phyloP scores from a whole-genome alignment of 2,888 invertebrate species.

The Spilosoma lubricipeda region DNA sequence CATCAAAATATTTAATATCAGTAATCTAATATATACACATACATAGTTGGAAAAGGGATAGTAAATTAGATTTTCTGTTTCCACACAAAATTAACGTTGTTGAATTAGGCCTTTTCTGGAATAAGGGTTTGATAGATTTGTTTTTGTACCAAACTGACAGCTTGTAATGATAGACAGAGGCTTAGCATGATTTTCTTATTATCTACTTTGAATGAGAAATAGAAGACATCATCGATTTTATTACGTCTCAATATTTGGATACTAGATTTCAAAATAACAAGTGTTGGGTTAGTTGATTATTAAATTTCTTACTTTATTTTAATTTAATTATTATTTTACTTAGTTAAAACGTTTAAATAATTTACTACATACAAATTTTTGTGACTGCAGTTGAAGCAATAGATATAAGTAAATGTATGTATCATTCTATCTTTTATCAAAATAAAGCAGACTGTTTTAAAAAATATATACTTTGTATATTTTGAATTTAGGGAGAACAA shows the following conservation, averaged over 20 bases:
- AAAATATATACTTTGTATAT: too few species aligned
- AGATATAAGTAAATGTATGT: not conserved
- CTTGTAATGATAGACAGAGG: constrained; percentile 22
- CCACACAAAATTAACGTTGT: constrained; percentile 14
- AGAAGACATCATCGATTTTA: not conserved
- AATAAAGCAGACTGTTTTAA: too few species aligned
- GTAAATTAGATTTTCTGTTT: constrained; percentile 19
- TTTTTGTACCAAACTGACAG: constrained; percentile 29
- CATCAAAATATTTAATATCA: not conserved
- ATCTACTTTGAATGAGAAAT: not conserved
- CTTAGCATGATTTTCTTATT: constrained; percentile 1
- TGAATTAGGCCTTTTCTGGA: constrained; percentile 20
- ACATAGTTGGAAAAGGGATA: constrained; percentile 11
- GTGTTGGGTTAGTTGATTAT: not conserved
- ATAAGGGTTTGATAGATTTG: constrained; percentile 30
- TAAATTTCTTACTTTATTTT: too few species aligned
- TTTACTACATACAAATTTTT: not conserved
- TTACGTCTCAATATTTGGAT: not conserved
- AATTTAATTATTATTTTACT: too few species aligned
- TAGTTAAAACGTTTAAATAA: too few species aligned
- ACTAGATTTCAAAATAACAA: not conserved
- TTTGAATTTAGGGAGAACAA: too few species aligned
- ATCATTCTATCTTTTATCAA: not conserved
- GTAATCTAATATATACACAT: not conserved
- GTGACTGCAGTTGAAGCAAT: not conserved